Evolutionary conservation across 2,113 vertebrate species (phyloP).

Genomic region (Tichodroma muraria): DNA sequence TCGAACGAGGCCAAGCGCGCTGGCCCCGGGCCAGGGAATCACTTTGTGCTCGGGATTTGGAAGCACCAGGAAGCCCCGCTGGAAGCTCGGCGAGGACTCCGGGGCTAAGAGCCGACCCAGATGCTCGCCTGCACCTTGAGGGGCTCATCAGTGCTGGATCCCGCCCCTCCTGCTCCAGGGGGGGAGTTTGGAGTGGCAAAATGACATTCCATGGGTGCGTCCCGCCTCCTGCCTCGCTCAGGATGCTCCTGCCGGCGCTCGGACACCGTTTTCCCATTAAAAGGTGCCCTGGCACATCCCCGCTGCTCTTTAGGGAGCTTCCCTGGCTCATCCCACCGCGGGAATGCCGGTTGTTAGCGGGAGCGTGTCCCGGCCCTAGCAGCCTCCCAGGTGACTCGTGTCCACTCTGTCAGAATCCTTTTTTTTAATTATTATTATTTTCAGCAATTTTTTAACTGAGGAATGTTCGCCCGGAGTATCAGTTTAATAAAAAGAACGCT

Average conservation of each 20-base stretch:
- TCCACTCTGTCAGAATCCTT: background rate
- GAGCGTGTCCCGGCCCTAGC: background rate
- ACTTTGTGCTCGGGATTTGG: background rate
- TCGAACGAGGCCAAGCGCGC: background rate
- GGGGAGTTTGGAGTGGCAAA: background rate
- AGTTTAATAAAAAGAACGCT: constrained; percentile 4
- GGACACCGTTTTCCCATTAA: background rate
- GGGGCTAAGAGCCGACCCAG: background rate
- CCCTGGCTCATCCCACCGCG: background rate
- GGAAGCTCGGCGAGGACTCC: background rate
- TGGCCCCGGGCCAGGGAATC: background rate
- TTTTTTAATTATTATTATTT: background rate
- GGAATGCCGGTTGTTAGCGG: background rate
- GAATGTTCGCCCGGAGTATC: background rate
- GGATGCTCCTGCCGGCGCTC: background rate
- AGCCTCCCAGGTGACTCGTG: constrained; percentile 11
- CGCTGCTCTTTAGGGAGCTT: background rate
- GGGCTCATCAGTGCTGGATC: fast-evolving
- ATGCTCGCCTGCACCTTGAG: background rate
- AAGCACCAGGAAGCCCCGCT: background rate
- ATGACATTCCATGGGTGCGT: background rate
- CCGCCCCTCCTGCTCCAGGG: fast-evolving
- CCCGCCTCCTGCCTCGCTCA: background rate
- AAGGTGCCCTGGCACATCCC: background rate
- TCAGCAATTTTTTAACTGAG: background rate